These are phyloP conservation scores for Hydropsyche tenuis DNA, from an alignment of 1,140 invertebrate genomes.

Conservation along the genomic window DNA sequence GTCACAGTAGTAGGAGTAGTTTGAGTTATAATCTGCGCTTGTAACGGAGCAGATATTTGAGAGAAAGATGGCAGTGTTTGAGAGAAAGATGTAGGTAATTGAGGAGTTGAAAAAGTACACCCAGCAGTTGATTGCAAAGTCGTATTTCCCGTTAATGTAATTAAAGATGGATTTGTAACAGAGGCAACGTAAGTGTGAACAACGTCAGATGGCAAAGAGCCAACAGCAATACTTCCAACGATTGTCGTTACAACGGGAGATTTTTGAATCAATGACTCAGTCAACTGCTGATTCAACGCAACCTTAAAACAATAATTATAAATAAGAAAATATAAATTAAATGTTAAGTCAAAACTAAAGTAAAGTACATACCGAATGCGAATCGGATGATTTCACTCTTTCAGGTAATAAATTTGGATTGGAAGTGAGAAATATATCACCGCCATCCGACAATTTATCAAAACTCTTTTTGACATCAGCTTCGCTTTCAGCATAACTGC, in stretches of 20 bases:
- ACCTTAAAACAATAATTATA: conserved; percentile 34
- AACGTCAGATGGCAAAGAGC: conserved; percentile 40
- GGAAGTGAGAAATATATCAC: conserved; percentile 32
- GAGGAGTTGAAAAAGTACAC: conserved; percentile 25
- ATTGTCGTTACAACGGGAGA: conserved; percentile 43
- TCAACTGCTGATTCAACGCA: conserved; percentile 27
- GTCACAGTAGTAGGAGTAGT: conserved; percentile 35
- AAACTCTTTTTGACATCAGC: conserved; percentile 62
- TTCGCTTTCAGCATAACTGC: conserved; percentile 60
- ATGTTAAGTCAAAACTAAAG: neutral
- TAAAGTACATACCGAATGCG: conserved; percentile 9
- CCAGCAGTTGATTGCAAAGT: conserved; percentile 27
- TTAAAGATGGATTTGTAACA: conserved; percentile 26
- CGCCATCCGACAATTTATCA: conserved; percentile 56
- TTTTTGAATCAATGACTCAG: conserved; percentile 34
- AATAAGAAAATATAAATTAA: too few species aligned
- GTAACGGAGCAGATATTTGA: conserved; percentile 37
- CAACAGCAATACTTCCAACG: conserved; percentile 43
- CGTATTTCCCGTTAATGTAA: conserved; percentile 30
- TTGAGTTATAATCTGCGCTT: conserved; percentile 40
- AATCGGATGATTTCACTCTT: conserved; percentile 5
- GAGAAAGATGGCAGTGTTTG: conserved; percentile 43
- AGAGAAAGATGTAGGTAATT: conserved; percentile 37
- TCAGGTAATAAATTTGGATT: conserved; percentile 11
- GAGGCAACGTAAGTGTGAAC: conserved; percentile 43